Evolutionary conservation across 2,113 vertebrate species (phyloP), one percentile per base, ranked within the genome.

Genomic region (Thymallus thymallus): DNA sequence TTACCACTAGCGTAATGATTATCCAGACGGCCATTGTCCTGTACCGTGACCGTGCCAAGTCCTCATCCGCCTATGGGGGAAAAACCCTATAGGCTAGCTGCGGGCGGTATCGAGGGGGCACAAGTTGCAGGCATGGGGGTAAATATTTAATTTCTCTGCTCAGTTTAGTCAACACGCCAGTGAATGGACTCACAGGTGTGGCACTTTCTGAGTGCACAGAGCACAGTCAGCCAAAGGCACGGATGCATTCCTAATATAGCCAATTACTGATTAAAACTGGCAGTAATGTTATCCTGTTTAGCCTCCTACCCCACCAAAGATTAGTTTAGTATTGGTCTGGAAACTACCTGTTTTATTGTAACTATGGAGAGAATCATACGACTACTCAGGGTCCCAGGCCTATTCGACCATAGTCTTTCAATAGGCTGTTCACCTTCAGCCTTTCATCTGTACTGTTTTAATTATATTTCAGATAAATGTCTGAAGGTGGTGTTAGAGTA

Each of bases 1-100:
- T 26, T 41, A 65, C 41, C 70, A 41, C 9, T 66, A 0, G 60
- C 76, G 63, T 72, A 86, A 81, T 87, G 69, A 82, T 90, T 88
- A 56, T 6, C 76, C 32, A 1, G 35, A 4, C 5, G 18, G 7
- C 32, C 18, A 1, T 67, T 41, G 35, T 41, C 35, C 35, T 41
- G 35, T 32, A 32, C 32, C 32, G 30, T 32, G 30, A 32, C 30
- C 30, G 32, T 41, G 9, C 2, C 35, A 10, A 10, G 18, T 20
- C 16, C 30, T 20, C 20, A 20, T 41, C 30, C n/a, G 1, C 72
- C 13, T 2, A 18, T n/a, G 10, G n/a, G 64, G 75, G 76, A 76
- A 71, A 69, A 62, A 30, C 69, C 67, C 7, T 13, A 29, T 22
- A 5, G 23, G 4, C 48, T 16, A 60, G 18, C 56, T 22, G 20